Percentiles rank a stretch among this genome's conserved stretches.
These are phyloP conservation scores for Cromileptes altivelis DNA, from an alignment of 2,113 vertebrate genomes.

Conservation along the genomic window DNA sequence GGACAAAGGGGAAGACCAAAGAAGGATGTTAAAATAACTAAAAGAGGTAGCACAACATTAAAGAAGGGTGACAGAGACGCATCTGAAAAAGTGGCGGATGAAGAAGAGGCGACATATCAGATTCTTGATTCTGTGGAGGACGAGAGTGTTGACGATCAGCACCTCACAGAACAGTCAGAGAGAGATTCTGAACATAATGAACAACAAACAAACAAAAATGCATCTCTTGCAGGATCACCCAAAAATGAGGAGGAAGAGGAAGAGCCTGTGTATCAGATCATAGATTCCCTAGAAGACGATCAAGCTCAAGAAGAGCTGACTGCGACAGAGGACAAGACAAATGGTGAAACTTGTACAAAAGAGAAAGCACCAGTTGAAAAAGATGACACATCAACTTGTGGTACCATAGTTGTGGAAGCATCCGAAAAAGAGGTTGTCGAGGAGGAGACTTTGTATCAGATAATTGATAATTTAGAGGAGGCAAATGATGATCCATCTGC, in stretches of 20 bases:
- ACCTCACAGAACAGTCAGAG: background rate
- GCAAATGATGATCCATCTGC: background rate
- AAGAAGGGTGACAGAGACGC: background rate
- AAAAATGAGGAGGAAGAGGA: conserved; percentile 37
- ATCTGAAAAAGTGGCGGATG: background rate
- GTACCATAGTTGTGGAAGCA: fast-evolving
- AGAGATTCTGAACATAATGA: background rate
- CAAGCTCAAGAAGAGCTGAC: conserved; percentile 30
- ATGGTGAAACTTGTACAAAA: background rate
- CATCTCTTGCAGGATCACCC: background rate
- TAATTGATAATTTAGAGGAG: background rate
- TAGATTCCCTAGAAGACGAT: conserved; percentile 67
- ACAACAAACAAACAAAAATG: fast-evolving
- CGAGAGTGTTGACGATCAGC: background rate
- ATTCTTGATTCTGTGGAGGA: conserved; percentile 74
- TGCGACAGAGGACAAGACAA: background rate
- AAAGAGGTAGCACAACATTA: background rate
- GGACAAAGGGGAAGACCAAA: conserved; percentile 50
- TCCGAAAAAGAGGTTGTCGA: fast-evolving
- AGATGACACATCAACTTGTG: background rate
- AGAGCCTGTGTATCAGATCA: conserved; percentile 37
- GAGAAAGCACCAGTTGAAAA: background rate
- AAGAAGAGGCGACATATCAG: conserved; percentile 53
- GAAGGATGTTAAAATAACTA: conserved; percentile 21
- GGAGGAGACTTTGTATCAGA: background rate